phyloP scores from a whole-genome alignment of 2,113 vertebrate genomes.

The Corythoichthys intestinalis region DNA sequence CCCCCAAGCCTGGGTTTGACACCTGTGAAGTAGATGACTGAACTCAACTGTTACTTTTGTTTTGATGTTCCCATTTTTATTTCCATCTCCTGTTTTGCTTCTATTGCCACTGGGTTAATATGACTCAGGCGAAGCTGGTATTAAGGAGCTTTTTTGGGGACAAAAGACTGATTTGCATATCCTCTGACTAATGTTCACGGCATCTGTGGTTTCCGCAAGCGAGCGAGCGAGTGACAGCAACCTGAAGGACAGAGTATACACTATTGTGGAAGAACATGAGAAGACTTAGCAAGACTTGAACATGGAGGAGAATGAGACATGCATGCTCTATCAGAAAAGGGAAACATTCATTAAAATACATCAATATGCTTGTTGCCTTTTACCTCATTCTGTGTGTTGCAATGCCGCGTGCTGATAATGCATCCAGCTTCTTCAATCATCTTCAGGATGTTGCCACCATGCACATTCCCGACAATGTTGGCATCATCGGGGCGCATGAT shows the following conservation, averaged over 20 bases:
- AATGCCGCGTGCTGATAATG: slow-evolving; percentile 91
- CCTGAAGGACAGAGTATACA: no score
- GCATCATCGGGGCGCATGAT: slow-evolving; percentile 92
- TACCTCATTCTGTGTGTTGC: slow-evolving; percentile 84
- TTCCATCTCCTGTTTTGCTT: neutral
- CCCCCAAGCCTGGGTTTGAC: neutral
- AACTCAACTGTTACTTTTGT: neutral
- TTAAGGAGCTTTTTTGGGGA: neutral
- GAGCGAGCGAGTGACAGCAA: no score
- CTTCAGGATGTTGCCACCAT: slow-evolving; percentile 91
- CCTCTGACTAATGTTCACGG: neutral
- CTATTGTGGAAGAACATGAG: no score
- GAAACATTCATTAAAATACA: neutral
- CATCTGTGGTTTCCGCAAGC: neutral
- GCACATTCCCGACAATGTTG: slow-evolving; percentile 88
- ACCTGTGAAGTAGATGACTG: neutral
- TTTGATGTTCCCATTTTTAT: neutral
- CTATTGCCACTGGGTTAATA: neutral
- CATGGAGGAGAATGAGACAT: neutral
- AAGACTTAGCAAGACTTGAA: no score
- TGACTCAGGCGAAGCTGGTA: neutral
- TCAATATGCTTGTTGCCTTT: neutral
- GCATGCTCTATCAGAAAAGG: neutral
- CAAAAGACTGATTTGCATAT: neutral
- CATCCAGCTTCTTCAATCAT: slow-evolving; percentile 96